Base-by-base conservation (phyloP, 1,140 invertebrate genomes). In the Calosoma granatense region DNA sequence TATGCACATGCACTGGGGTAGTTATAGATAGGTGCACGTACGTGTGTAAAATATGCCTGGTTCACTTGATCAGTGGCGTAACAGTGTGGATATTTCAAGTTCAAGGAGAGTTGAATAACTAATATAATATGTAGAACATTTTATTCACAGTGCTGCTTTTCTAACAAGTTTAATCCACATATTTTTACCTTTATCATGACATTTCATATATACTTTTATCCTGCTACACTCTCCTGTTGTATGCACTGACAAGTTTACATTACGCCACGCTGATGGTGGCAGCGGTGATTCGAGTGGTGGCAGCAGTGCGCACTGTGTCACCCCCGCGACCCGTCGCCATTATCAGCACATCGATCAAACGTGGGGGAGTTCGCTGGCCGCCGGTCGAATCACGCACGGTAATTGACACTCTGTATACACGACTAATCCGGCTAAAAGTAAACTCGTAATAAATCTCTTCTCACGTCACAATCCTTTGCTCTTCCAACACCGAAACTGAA, bases 401-500 rank as follows among this genome's bases (percentile, higher is more conserved):
- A 47, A 47, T 47, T 47, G 41, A 47, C 41, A 47, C 41, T 47
- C 41, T 47, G 41, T 47, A 47, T 47, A 47, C 41, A 47, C 41
- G 17, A 17, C 41, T 47, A 47, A 47, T 47, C 41, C 41, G 41
- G 41, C 41, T 47, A 47, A 47, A 47, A 47, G 41, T 47, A 47
- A 47, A 17, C 41, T 6, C 17, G 41, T 47, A 47, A 47, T 47
- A 47, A 47, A 47, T 47, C 41, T 47, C 17, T 11, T 47, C 41
- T 4, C 41, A 12, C 41, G 3, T 4, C 41, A 17, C 41, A 47
- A 47, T 47, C 41, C 41, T 47, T 47, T 47, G 41, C 6, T 47
- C 41, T 36, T 36, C 26, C 26, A 36, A 6, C 26, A 6, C 26
- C 26, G n/a, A 36, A 36, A n/a, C n/a, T n/a, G n/a, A n/a, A n/a